Conservation (phyloP, 2,113 vertebrate genomes). For the Poeciliopsis retropinna region DNA sequence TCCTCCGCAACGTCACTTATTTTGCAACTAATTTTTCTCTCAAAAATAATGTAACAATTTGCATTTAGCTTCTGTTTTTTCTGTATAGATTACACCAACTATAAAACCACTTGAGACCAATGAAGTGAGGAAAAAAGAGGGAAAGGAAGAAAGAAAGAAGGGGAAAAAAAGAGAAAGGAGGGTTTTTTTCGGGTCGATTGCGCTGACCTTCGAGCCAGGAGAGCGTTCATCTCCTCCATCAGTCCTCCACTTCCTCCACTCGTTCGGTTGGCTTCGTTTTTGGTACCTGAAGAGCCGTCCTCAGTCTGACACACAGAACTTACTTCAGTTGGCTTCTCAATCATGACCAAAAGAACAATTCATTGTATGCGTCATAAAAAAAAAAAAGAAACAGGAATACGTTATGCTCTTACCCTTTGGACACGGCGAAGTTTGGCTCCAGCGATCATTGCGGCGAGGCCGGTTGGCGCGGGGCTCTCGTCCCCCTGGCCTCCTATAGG, state of each 20-base stretch:
- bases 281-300: conserved; percentile 84
- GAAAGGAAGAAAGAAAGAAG: neutral
- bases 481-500: conserved; percentile 81
- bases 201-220: conserved; percentile 92
- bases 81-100: too few species aligned
- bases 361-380: neutral
- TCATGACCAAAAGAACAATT: neutral
- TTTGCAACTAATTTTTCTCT: too few species aligned
- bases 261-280: conserved; percentile 92
- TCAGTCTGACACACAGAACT: conserved; percentile 82
- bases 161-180: neutral
- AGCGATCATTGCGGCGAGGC: conserved; percentile 94
- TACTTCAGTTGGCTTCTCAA: neutral
- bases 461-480: conserved; percentile 81
- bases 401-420: conserved; percentile 84
- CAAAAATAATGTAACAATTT: too few species aligned
- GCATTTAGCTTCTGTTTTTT: too few species aligned
- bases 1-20: too few species aligned
- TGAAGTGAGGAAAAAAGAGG: too few species aligned
- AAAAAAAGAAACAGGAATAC: neutral
- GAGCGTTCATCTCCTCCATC: conserved; percentile 99
- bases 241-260: conserved; percentile 93
- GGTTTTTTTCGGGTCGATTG: neutral
- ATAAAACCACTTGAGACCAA: too few species aligned
- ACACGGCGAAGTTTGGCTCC: conserved; percentile 97